Evolutionary conservation across 2,888 invertebrate genomes (phyloP).

Genomic region (Nemapogon koenigi): DNA sequence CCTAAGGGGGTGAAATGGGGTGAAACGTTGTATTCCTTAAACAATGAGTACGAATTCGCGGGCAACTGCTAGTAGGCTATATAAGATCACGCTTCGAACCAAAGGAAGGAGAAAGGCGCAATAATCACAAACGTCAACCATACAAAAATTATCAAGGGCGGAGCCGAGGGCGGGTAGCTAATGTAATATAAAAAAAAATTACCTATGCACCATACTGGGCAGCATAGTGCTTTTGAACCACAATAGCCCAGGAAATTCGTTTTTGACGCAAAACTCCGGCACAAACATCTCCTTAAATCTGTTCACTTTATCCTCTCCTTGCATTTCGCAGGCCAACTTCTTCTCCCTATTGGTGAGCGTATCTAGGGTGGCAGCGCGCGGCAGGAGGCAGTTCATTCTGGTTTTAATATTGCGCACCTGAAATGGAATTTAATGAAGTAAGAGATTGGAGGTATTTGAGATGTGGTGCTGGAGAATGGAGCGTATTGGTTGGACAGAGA

Average conservation of each 20-base stretch:
- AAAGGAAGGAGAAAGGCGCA: too few relatives aligned
- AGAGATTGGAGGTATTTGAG: too few relatives aligned
- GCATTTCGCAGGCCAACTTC: constrained; percentile 30
- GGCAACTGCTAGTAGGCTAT: too few relatives aligned
- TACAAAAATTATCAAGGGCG: constrained; percentile 1
- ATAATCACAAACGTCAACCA: too few relatives aligned
- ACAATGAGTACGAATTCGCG: too few relatives aligned
- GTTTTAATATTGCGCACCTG: constrained; percentile 49
- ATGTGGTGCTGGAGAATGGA: too few relatives aligned
- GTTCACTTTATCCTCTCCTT: constrained; percentile 53
- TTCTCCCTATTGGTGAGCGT: constrained; percentile 40
- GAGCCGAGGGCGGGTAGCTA: constrained; percentile 13
- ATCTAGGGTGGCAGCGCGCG: constrained; percentile 40
- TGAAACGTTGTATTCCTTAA: too few relatives aligned
- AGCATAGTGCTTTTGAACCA: constrained; percentile 87
- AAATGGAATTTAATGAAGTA: too few relatives aligned
- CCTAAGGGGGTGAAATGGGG: too few relatives aligned
- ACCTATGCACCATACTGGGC: constrained; percentile 85
- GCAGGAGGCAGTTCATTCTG: constrained; percentile 50
- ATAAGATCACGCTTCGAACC: too few relatives aligned
- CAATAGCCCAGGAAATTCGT: constrained; percentile 73
- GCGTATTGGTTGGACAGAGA: too few relatives aligned
- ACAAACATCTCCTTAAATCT: constrained; percentile 72
- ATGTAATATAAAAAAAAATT: constrained; percentile 21
- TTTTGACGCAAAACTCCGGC: constrained; percentile 85